Conservation (phyloP, 2,113 vertebrate species). For the Pseudorasbora parva region DNA sequence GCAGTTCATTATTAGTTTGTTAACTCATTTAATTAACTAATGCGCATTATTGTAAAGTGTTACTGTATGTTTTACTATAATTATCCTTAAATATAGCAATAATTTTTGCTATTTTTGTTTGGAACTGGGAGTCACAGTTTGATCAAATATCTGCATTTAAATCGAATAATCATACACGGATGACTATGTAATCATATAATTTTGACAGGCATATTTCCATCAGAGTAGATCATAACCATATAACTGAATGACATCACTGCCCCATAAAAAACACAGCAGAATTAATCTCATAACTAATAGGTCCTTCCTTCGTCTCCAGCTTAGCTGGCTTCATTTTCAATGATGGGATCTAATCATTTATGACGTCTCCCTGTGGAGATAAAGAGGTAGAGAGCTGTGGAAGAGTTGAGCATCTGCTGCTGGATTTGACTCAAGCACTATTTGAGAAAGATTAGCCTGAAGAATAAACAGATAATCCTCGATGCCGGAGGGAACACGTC, state of each 20-base stretch:
- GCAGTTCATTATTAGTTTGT: too few relatives aligned
- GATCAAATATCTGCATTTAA: background rate
- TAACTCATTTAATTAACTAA: too few relatives aligned
- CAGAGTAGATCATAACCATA: background rate
- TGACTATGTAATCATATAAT: background rate
- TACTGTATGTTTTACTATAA: too few relatives aligned
- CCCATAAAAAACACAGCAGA: background rate
- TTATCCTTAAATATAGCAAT: too few relatives aligned
- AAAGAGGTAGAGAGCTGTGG: slow-evolving; percentile 21
- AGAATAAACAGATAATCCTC: slow-evolving; percentile 30
- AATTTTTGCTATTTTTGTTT: background rate
- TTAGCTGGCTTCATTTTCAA: slow-evolving; percentile 52
- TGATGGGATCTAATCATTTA: slow-evolving; percentile 48
- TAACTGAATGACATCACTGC: background rate
- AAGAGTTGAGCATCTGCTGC: slow-evolving; percentile 2
- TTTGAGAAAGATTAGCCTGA: slow-evolving; percentile 42
- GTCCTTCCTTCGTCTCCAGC: background rate
- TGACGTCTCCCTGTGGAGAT: slow-evolving; percentile 37
- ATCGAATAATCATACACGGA: background rate
- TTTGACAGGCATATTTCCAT: background rate
- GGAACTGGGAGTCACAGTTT: background rate
- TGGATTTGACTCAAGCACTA: slow-evolving; percentile 35
- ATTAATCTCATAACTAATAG: slow-evolving; percentile 45
- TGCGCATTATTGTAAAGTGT: too few relatives aligned
- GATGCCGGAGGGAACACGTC: background rate